Percentiles rank a stretch among this genome's conserved stretches.
phyloP scores from a whole-genome alignment of 2,113 vertebrate genomes.

The Felis catus region DNA sequence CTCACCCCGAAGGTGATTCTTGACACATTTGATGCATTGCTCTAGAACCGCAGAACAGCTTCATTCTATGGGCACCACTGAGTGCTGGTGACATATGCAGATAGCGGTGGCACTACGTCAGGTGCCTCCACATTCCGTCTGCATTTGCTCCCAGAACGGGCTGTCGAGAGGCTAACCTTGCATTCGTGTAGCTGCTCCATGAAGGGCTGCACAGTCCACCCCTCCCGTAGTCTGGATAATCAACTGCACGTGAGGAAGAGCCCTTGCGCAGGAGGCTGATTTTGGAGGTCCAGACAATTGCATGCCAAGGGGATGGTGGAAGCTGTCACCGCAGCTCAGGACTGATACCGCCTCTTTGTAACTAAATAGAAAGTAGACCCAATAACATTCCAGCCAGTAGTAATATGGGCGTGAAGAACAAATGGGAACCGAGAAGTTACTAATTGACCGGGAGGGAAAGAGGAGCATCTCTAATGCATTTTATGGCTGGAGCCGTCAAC shows the following conservation, averaged over 20 bases:
- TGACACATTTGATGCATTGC: background rate
- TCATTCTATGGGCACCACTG: background rate
- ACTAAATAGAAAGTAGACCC: background rate
- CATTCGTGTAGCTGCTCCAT: background rate
- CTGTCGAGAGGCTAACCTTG: background rate
- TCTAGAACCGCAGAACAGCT: background rate
- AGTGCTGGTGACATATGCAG: background rate
- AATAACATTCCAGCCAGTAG: background rate
- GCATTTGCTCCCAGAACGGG: no score
- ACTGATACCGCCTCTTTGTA: background rate
- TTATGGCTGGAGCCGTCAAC: background rate
- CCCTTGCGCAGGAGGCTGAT: background rate
- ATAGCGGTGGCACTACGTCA: background rate
- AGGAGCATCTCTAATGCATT: background rate
- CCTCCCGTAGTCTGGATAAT: background rate
- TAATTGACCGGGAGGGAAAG: background rate
- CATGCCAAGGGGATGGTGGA: background rate
- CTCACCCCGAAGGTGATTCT: background rate
- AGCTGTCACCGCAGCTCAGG: background rate
- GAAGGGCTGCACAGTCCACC: no score
- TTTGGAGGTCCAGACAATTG: background rate
- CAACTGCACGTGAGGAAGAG: background rate
- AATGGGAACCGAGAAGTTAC: background rate
- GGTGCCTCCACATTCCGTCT: background rate
- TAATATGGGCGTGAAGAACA: background rate